These are phyloP conservation scores for Apantesis nais DNA, from an alignment of 2,888 invertebrate genomes.

Conservation along the genomic window DNA sequence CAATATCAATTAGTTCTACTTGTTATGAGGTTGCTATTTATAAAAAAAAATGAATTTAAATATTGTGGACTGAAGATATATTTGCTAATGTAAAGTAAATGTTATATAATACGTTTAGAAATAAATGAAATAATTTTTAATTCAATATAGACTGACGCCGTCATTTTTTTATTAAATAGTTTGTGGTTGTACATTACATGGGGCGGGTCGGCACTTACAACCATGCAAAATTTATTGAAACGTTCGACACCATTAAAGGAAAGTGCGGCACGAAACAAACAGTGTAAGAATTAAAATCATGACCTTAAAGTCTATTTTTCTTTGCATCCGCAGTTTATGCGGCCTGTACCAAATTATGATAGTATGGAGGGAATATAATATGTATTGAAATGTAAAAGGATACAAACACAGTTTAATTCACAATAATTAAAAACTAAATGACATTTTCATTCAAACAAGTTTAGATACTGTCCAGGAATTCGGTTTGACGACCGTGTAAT, in stretches of 20 bases:
- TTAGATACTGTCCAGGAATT: neutral
- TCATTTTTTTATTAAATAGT: neutral
- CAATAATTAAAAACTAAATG: neutral
- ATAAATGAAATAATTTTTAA: neutral
- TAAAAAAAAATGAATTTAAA: no score
- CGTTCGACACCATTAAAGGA: no score
- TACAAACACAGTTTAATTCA: no score
- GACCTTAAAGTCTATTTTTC: neutral
- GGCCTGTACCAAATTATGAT: neutral
- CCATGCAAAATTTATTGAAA: neutral
- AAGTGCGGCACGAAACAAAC: neutral
- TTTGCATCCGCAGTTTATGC: neutral
- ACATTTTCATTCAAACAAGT: neutral
- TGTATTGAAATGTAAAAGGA: no score
- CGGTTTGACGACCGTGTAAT: slow-evolving; percentile 6
- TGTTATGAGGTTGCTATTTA: no score
- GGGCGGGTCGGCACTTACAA: neutral
- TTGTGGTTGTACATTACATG: neutral
- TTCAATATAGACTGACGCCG: neutral
- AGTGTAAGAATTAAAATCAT: neutral
- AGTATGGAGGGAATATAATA: neutral
- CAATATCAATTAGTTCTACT: no score
- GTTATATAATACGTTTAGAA: no score
- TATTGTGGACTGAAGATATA: no score
- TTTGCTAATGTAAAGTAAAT: no score